Conservation (phyloP, 2,888 invertebrate genomes). For the Reticulitermes lucifugus region DNA sequence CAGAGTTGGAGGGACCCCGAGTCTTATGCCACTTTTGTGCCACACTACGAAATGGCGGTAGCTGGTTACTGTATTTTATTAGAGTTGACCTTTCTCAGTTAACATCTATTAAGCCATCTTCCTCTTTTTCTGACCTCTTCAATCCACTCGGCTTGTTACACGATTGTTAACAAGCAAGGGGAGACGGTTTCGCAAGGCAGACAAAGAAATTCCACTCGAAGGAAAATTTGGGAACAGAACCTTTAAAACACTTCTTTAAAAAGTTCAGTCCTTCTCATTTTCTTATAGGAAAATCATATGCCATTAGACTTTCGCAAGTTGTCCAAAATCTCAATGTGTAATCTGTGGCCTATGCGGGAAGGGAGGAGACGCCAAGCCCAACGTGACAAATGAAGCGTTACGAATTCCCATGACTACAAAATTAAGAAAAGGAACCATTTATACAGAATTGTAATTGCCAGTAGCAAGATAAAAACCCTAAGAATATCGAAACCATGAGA, state of each 20-base stretch:
- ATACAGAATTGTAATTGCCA: background rate
- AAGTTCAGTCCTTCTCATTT: background rate
- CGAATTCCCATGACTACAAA: background rate
- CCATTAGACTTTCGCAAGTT: background rate
- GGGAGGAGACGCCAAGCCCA: background rate
- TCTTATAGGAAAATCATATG: background rate
- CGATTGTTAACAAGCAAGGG: background rate
- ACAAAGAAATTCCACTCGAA: background rate
- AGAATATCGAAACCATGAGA: no score
- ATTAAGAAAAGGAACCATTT: background rate
- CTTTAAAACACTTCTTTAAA: background rate
- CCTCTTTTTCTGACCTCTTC: background rate
- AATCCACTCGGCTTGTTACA: background rate
- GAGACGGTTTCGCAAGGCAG: background rate
- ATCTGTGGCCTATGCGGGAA: background rate
- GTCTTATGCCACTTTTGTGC: no score
- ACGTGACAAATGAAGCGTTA: background rate
- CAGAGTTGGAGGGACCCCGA: no score
- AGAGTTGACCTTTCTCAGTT: background rate
- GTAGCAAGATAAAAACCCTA: no score
- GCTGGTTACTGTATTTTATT: background rate
- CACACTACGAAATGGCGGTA: no score
- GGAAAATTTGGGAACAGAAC: background rate
- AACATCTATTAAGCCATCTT: conserved; percentile 21
- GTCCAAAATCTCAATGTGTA: background rate